Conservation (phyloP, 1,140 invertebrate species). For the Vollenhovia emeryi region DNA sequence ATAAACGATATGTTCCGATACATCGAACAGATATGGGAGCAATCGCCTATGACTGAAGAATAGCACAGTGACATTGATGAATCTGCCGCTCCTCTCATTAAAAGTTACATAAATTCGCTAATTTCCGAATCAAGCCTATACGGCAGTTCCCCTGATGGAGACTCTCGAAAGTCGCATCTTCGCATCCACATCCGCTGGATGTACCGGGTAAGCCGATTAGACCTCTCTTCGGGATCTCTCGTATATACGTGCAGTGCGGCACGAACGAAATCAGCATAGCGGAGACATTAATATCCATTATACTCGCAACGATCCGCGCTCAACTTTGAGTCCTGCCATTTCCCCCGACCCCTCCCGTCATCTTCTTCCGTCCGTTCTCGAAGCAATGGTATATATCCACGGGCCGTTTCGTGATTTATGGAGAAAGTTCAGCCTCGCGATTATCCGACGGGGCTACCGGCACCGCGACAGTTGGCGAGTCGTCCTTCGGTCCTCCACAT, state of each 20-base stretch:
- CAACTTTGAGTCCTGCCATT: constrained; percentile 17
- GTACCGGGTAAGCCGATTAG: constrained; percentile 34
- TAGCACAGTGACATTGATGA: not conserved
- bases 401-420: constrained; percentile 76
- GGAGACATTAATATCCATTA: constrained; percentile 78
- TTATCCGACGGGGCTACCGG: constrained; percentile 64
- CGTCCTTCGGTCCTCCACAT: constrained; percentile 39
- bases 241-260: constrained; percentile 1
- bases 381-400: constrained; percentile 53
- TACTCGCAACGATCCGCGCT: constrained; percentile 61
- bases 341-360: constrained; percentile 7
- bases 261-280: constrained; percentile 70
- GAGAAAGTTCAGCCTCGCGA: constrained; percentile 75
- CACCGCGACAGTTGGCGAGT: constrained; percentile 70
- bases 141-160: not conserved
- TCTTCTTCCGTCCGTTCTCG: constrained; percentile 60
- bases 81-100: not conserved
- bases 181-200: not conserved
- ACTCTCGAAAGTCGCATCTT: not conserved
- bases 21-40: not conserved
- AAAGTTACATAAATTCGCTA: not conserved
- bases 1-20: not conserved
- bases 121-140: not conserved
- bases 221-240: constrained; percentile 15
- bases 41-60: not conserved